Evolutionary conservation across 2,797 vertebrate species (phyloP), one percentile per base, ranked within the genome.

Genomic region (Rhynchonycteris naso): DNA sequence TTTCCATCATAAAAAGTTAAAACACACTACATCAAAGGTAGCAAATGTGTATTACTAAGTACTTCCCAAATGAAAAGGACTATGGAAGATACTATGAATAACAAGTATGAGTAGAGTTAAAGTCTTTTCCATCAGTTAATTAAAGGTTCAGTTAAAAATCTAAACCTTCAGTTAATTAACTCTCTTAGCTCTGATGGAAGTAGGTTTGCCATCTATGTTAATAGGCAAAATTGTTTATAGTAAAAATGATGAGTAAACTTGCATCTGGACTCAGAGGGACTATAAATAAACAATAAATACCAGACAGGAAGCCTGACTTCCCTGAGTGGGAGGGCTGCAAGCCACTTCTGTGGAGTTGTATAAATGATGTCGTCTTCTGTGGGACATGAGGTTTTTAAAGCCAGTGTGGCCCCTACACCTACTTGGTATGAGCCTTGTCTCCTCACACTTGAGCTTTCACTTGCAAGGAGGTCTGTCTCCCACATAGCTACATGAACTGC

Each of bases 181-280:
- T 74, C 63, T 95, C 61, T 75, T 35, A 85, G 71, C 28, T 58
- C 75, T 91, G 54, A 75, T 33, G 76, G 65, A 91, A 74, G 33
- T 18, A 30, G 54, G 30, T 75, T 71, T 14, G 35, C 38, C 65
- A 63, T 68, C 63, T 71, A 50, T 14, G 61, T 63, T 76, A 82
- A 35, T 16, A 50, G 50, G 52, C 28, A 88, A 94, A 68, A 69
- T 0, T 84, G 22, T 38, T 90, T 71, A 76, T 8, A 71, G 24
- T 84, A 95, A 90, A 92, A 94, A 88, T 91, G 52, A 82, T 87
- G 71, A 97, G 26, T 35, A 82, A 87, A 82, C 72, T 86, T 86
- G 59, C 86, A 82, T 30, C 21, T 76, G 58, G 33, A 89, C 65
- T 83, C 83, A 72, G 26, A 72, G 14, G 47, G 78, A 52, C 38